phyloP scores from a whole-genome alignment of 2,797 vertebrate genomes.

The Lepilemur ruficaudatus region DNA sequence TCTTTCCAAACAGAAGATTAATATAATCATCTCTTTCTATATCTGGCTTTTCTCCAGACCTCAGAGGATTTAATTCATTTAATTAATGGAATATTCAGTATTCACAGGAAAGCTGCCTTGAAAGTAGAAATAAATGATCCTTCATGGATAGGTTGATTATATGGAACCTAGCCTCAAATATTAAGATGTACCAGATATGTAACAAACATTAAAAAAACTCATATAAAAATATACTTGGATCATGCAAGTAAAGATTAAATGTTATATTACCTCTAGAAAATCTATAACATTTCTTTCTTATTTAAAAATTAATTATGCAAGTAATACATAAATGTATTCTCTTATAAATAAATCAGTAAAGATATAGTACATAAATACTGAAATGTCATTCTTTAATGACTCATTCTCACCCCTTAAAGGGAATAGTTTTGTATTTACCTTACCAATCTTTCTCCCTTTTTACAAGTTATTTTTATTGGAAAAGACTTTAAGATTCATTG shows the following conservation, averaged over 20 bases:
- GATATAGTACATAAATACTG: background rate
- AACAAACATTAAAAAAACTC: background rate
- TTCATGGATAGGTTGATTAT: conserved; percentile 27
- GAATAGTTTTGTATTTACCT: background rate
- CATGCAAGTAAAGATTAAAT: background rate
- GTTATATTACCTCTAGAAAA: background rate
- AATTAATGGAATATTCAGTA: conserved; percentile 69
- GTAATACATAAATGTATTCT: background rate
- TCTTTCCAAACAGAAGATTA: conserved; percentile 57
- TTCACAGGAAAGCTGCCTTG: conserved; percentile 9
- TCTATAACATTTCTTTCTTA: background rate
- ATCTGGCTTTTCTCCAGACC: conserved; percentile 58
- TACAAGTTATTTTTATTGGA: background rate
- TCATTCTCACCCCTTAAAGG: background rate
- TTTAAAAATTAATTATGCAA: background rate
- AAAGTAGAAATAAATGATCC: conserved; percentile 67
- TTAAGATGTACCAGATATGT: background rate
- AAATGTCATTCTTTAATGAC: background rate
- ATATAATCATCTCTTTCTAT: conserved; percentile 42
- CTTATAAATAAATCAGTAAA: background rate
- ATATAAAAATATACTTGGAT: conserved; percentile 4
- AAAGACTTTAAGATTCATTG: background rate
- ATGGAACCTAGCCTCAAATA: conserved; percentile 39
- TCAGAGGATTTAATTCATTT: conserved; percentile 61
- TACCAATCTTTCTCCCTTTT: background rate